Evolutionary conservation across 2,888 invertebrate species (phyloP), one percentile per base, ranked within the genome.

Genomic region (Panopea generosa): DNA sequence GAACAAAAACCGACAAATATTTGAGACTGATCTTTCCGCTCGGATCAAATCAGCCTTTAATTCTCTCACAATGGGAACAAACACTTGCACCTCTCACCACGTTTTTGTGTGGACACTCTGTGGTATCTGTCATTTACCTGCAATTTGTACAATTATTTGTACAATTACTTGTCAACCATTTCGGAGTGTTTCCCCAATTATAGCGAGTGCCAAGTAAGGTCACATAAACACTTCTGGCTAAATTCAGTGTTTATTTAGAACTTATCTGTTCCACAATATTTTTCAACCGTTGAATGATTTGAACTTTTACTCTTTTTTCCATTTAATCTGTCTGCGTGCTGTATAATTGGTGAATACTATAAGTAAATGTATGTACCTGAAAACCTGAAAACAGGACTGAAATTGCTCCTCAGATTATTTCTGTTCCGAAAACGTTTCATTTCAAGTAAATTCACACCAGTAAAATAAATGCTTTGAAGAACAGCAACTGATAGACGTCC

Each of bases 1-100:
- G n/a, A 18, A 59, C 57, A 59, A 63, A 63, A 27, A 52, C 49
- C 59, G 60, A 65, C 59, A 59, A 75, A 69, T 75, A 69, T 75
- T 69, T 65, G 65, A 53, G 55, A 27, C 52, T 59, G 56, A 53
- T 60, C 63, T 69, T 75, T 57, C 45, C 24, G 47, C 57, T 52
- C 45, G 43, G 63, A 40, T 67, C 67, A 59, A 59, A 50, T 67
- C 59, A 40, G 16, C 29, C 52, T 50, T 67, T 40, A 18, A 33
- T 33, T 50, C 49, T 20, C 20, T 38, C 49, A 67, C 47, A 47
- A 47, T 55, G 38, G 50, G 7, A 24, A 49, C 22, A 40, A 27
- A 62, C 26, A 22, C 22, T 11, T 2, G 9, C 50, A 50, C 50
- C 18, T 50, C 50, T 50, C 50, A 50, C 18, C 9, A 50, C 20